Percentiles rank a stretch among this genome's conserved stretches.
These are phyloP conservation scores for Puntigrus tetrazona DNA, from an alignment of 2,113 vertebrate species.

Conservation along the genomic window DNA sequence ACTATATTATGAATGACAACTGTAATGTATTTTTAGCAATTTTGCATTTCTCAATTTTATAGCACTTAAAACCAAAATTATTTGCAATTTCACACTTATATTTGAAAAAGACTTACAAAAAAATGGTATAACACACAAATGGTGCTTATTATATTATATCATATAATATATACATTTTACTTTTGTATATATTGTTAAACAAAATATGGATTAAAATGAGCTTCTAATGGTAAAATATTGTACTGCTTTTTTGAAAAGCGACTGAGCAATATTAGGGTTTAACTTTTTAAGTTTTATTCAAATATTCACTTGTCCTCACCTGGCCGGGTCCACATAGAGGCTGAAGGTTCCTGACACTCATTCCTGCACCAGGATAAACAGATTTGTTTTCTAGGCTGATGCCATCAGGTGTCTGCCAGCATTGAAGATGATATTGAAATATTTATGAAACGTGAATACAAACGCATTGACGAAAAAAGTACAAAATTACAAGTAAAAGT, in stretches of 20 bases:
- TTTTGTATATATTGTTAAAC: too few relatives aligned
- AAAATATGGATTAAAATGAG: too few relatives aligned
- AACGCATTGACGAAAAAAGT: not conserved
- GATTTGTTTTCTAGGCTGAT: constrained; percentile 56
- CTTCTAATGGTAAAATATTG: not conserved
- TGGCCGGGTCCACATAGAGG: constrained; percentile 67
- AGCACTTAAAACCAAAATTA: too few relatives aligned
- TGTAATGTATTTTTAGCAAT: too few relatives aligned
- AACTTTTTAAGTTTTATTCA: too few relatives aligned
- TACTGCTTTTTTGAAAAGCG: not conserved
- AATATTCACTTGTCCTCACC: constrained; percentile 47
- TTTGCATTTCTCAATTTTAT: too few relatives aligned
- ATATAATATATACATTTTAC: too few relatives aligned
- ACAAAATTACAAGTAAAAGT: too few relatives aligned
- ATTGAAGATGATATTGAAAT: not conserved
- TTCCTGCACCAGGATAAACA: constrained; percentile 54
- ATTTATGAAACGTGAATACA: not conserved
- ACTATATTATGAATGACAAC: too few relatives aligned
- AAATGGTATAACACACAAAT: not conserved
- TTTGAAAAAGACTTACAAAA: too few relatives aligned
- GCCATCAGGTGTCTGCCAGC: constrained; percentile 68
- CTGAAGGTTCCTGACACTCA: constrained; percentile 58
- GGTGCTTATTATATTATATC: too few relatives aligned
- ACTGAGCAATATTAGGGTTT: not conserved
- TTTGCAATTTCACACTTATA: too few relatives aligned